Conservation (phyloP, 2,888 invertebrate species). For the Yponomeuta malinellus region DNA sequence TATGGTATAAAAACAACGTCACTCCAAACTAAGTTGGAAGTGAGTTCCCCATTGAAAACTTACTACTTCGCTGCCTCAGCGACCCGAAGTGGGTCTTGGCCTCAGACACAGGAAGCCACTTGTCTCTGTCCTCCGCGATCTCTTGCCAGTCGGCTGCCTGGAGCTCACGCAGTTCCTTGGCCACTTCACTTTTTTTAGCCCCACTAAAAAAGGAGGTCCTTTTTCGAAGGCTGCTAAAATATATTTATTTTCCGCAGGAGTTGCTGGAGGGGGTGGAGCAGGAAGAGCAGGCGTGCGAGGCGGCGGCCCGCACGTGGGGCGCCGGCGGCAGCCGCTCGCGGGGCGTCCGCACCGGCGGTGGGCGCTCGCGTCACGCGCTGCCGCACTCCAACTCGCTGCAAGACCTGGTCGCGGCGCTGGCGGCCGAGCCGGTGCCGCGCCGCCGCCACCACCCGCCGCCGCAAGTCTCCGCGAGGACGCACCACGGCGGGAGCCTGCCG, state of each 20-base stretch:
- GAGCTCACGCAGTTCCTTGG: too few relatives aligned
- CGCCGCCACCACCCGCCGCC: constrained; percentile 35
- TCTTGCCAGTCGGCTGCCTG: too few relatives aligned
- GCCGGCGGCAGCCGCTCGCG: constrained; percentile 36
- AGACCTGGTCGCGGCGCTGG: constrained; percentile 75
- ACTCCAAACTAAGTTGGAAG: too few relatives aligned
- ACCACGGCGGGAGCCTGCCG: constrained; percentile 67
- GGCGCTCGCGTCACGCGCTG: constrained; percentile 56
- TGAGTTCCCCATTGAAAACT: too few relatives aligned
- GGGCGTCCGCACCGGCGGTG: constrained; percentile 49
- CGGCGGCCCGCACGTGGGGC: constrained; percentile 55
- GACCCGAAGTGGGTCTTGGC: too few relatives aligned
- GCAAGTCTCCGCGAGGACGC: constrained; percentile 58
- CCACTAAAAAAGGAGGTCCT: too few relatives aligned
- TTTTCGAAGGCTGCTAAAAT: too few relatives aligned
- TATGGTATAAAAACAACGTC: too few relatives aligned
- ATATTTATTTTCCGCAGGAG: constrained; percentile 63
- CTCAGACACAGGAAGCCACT: too few relatives aligned
- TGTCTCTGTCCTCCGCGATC: too few relatives aligned
- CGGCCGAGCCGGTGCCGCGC: constrained; percentile 54
- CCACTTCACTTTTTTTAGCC: too few relatives aligned
- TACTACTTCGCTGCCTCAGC: too few relatives aligned
- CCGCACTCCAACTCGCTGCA: constrained; percentile 77
- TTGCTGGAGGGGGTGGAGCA: constrained; percentile 85
- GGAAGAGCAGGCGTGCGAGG: constrained; percentile 79